Conservation (phyloP, 1,140 invertebrate species). For the Notospermus geniculatus region DNA sequence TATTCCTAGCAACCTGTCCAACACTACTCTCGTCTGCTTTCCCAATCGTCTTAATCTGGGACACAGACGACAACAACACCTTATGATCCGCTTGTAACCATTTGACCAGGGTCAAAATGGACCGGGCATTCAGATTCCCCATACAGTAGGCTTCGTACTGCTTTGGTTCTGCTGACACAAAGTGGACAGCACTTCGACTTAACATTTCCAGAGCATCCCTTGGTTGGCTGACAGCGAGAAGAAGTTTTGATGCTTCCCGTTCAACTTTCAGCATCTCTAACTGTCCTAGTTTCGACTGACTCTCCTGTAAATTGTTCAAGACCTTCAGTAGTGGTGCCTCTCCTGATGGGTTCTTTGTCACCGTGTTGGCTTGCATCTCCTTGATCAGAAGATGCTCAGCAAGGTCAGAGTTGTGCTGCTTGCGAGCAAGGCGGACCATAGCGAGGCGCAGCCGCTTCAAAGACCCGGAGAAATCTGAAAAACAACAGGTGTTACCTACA, state of each 20-base stretch:
- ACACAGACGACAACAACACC: slow-evolving; percentile 27
- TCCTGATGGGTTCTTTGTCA: slow-evolving; percentile 9
- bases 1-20: slow-evolving; percentile 22
- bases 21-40: slow-evolving; percentile 19
- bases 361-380: slow-evolving; percentile 29
- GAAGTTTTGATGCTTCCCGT: slow-evolving; percentile 46
- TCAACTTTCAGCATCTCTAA: slow-evolving; percentile 36
- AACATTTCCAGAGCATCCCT: slow-evolving; percentile 33
- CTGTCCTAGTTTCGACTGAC: slow-evolving; percentile 18
- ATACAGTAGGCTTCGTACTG: background rate
- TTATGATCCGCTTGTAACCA: slow-evolving; percentile 63
- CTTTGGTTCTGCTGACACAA: background rate
- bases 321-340: slow-evolving; percentile 27
- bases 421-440: slow-evolving; percentile 72
- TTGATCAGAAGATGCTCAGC: slow-evolving; percentile 64
- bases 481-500: no score
- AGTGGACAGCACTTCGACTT: slow-evolving; percentile 34
- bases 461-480: slow-evolving; percentile 2
- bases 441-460: slow-evolving; percentile 60
- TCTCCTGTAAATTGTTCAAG: slow-evolving; percentile 24
- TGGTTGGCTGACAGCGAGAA: slow-evolving; percentile 38
- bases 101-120: slow-evolving; percentile 71
- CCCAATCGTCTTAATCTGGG: slow-evolving; percentile 23
- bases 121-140: slow-evolving; percentile 57
- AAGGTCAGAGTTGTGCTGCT: slow-evolving; percentile 75